Evolutionary conservation across 2,888 invertebrate species (phyloP), one percentile per base, ranked within the genome.

Genomic region (Drosophila quinaria): DNA sequence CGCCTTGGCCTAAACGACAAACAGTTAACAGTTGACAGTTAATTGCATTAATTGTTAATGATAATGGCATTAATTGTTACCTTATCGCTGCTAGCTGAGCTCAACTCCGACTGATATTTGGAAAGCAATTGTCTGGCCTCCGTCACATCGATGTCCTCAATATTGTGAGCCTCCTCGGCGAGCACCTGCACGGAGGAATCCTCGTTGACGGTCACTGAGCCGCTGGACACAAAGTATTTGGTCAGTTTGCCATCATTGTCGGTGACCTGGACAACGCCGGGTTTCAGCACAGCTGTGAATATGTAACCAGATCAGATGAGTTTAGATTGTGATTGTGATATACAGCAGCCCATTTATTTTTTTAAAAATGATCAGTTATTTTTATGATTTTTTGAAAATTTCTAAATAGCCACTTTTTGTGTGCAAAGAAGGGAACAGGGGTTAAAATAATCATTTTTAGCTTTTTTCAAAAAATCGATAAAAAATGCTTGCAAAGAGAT

Each of bases 181-280:
- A 99, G 93, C 58, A 96, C 96, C 94, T 99, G 99, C 63, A 97
- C 97, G 71, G 98, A 96, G 8, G 98, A 98, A 92, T 99, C 99
- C 78, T 98, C 98, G 92, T 99, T 99, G 83, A 99, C 97, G 37
- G 98, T 96, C 79, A 99, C 94, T 19, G 98, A 97, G 63, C 99
- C 99, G 87, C 98, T 98, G 65, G 99, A 99, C 10, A 99, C 99
- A 93, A 99, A 99, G 90, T 96, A 96, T 93, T 97, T 98, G 90
- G 95, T 96, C 13, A 95, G 93, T 74, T 95, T 94, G 70, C 98
- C 98, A 91, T 97, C 97, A 80, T 96, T 95, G 93, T 99, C 98
- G 84, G 94, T 94, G 6, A 99, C 98, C 62, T 97, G 96, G 2
- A 99, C 96, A 31, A 99, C 96, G 42, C 99, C 99, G 15, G 99